Conservation (phyloP, 2,888 invertebrate species). For the Gryllus longicercus region DNA sequence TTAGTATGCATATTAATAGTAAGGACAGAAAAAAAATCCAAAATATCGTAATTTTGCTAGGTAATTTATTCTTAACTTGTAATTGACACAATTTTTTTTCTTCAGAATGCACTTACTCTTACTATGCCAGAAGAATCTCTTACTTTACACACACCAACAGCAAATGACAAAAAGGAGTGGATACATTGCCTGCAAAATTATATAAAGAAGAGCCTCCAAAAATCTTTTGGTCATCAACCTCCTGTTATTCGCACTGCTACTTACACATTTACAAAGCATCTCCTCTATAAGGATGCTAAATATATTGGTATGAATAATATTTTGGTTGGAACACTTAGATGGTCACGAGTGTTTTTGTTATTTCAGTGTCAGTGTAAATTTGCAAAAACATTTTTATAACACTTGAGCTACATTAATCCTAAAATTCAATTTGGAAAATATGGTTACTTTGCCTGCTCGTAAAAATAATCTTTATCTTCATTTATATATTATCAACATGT, state of each 20-base stretch:
- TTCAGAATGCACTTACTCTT: conserved; percentile 60
- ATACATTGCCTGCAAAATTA: conserved; percentile 69
- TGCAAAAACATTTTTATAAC: too few species aligned
- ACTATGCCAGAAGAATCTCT: conserved; percentile 76
- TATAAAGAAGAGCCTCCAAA: conserved; percentile 65
- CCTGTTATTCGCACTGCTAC: conserved; percentile 68
- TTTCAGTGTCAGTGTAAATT: too few species aligned
- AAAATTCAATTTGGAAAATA: too few species aligned
- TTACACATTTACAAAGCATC: conserved; percentile 68
- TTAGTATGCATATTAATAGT: too few species aligned
- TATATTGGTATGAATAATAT: conserved; percentile 57
- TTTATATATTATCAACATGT: background rate
- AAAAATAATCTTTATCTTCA: background rate
- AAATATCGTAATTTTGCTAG: background rate
- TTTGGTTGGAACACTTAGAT: too few species aligned
- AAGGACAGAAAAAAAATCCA: too few species aligned
- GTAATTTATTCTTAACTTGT: conserved; percentile 7
- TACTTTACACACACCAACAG: conserved; percentile 60
- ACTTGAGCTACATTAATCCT: too few species aligned
- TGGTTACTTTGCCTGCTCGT: background rate
- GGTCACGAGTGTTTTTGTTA: too few species aligned
- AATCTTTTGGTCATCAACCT: conserved; percentile 60
- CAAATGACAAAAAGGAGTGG: conserved; percentile 77
- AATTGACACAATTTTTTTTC: conserved; percentile 10
- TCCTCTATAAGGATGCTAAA: conserved; percentile 70